These are phyloP conservation scores for Mya arenaria DNA, from an alignment of 1,140 invertebrate genomes.

Conservation along the genomic window DNA sequence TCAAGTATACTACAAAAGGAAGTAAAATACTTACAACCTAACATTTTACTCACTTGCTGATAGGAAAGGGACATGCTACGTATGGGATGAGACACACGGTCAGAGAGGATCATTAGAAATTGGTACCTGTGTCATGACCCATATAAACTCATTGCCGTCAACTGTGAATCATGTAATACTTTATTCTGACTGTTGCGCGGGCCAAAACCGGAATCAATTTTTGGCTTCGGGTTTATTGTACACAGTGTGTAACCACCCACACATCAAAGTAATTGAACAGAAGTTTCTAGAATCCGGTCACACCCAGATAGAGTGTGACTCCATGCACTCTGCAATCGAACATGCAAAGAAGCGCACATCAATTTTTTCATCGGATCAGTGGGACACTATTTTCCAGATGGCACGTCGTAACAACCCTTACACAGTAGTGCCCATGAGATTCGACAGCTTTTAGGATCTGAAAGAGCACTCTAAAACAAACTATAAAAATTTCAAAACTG, in stretches of 20 bases:
- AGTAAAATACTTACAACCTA: conserved; percentile 66
- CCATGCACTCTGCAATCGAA: conserved; percentile 12
- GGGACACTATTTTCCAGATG: conserved; percentile 24
- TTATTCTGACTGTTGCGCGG: conserved; percentile 58
- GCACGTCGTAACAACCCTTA: conserved; percentile 20
- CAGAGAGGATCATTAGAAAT: conserved; percentile 55
- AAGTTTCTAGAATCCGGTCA: conserved; percentile 35
- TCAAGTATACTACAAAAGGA: conserved; percentile 68
- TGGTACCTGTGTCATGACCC: conserved; percentile 28
- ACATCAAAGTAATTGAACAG: conserved; percentile 12
- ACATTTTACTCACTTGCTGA: conserved; percentile 58
- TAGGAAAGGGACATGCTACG: conserved; percentile 58
- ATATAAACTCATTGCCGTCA: conserved; percentile 1
- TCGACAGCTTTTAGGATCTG: conserved; percentile 23
- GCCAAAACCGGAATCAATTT: conserved; percentile 48
- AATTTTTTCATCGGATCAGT: conserved; percentile 9
- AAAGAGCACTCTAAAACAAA: too few species aligned
- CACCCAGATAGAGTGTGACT: conserved; percentile 24
- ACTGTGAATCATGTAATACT: conserved; percentile 44
- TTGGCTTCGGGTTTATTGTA: not conserved
- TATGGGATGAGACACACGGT: conserved; percentile 70
- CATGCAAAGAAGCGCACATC: conserved; percentile 4
- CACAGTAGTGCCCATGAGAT: not conserved
- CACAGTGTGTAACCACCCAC: not conserved
- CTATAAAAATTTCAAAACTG: too few species aligned